These are phyloP conservation scores for Sinotaia quadrata DNA, from an alignment of 2,888 invertebrate species.

Conservation along the genomic window DNA sequence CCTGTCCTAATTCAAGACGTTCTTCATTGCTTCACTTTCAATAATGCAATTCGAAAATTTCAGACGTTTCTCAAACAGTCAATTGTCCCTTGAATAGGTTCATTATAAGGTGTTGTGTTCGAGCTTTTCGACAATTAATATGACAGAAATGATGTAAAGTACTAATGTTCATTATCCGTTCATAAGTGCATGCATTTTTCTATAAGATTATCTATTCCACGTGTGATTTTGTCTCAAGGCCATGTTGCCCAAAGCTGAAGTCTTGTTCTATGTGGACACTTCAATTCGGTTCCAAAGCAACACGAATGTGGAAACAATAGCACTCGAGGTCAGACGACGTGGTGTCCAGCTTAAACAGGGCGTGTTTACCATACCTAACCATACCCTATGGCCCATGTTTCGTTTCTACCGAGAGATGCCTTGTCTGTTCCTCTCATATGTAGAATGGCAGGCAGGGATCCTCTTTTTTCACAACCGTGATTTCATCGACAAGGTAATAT, in stretches of 20 bases:
- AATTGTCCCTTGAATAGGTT: too few species aligned
- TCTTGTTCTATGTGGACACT: slow-evolving; percentile 24
- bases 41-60: too few species aligned
- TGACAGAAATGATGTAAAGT: too few species aligned
- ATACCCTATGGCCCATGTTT: slow-evolving; percentile 19
- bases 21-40: too few species aligned
- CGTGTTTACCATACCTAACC: slow-evolving; percentile 18
- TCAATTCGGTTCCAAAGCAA: slow-evolving; percentile 17
- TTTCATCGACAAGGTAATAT: slow-evolving; percentile 18
- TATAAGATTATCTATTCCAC: too few species aligned
- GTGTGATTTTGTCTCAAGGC: neutral
- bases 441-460: slow-evolving; percentile 29
- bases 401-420: slow-evolving; percentile 17
- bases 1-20: too few species aligned
- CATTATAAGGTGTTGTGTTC: too few species aligned
- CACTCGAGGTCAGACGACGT: neutral
- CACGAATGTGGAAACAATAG: slow-evolving; percentile 14
- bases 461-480: slow-evolving; percentile 28
- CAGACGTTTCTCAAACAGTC: too few species aligned
- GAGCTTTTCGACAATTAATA: too few species aligned
- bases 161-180: too few species aligned
- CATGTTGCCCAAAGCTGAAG: neutral
- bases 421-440: slow-evolving; percentile 21
- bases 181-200: too few species aligned
- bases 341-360: slow-evolving; percentile 17